phyloP scores from a whole-genome alignment of 2,113 vertebrate genomes.

The Amazona guildingii region DNA sequence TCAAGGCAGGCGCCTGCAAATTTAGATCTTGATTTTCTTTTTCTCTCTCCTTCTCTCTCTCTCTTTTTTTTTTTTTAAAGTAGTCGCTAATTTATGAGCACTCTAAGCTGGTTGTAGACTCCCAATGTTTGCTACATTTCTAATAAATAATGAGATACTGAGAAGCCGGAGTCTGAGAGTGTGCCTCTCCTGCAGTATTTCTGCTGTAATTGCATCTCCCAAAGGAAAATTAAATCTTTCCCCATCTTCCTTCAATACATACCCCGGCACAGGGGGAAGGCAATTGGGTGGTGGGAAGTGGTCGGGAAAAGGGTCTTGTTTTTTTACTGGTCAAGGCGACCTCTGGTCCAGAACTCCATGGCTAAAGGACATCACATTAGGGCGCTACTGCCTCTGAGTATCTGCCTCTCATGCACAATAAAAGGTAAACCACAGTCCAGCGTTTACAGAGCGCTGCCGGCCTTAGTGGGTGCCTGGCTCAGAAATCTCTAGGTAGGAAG shows the following conservation, averaged over 20 bases:
- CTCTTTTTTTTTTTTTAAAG: not conserved
- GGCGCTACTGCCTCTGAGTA: not conserved
- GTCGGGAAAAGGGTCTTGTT: not conserved
- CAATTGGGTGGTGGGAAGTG: not conserved
- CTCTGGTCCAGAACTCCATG: not conserved
- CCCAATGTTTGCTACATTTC: slow-evolving; percentile 61
- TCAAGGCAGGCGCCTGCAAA: not conserved
- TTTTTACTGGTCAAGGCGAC: not conserved
- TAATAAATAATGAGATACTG: slow-evolving; percentile 72
- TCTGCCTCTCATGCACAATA: not conserved
- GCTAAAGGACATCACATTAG: not conserved
- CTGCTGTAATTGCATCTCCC: slow-evolving; percentile 66
- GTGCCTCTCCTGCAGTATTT: slow-evolving; percentile 61
- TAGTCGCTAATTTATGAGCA: slow-evolving; percentile 56
- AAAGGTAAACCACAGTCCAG: not conserved
- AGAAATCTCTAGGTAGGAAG: not conserved
- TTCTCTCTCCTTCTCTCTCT: not conserved
- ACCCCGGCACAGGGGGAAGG: not conserved
- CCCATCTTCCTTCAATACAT: slow-evolving; percentile 12
- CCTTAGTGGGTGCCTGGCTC: not conserved
- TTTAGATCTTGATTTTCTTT: not conserved
- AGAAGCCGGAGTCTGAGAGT: slow-evolving; percentile 47
- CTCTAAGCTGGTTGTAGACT: slow-evolving; percentile 32
- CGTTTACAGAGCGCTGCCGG: not conserved
- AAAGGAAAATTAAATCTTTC: slow-evolving; percentile 59